Evolutionary conservation across 2,888 invertebrate genomes (phyloP).

Genomic region (Rhagophthalmus giganteus): DNA sequence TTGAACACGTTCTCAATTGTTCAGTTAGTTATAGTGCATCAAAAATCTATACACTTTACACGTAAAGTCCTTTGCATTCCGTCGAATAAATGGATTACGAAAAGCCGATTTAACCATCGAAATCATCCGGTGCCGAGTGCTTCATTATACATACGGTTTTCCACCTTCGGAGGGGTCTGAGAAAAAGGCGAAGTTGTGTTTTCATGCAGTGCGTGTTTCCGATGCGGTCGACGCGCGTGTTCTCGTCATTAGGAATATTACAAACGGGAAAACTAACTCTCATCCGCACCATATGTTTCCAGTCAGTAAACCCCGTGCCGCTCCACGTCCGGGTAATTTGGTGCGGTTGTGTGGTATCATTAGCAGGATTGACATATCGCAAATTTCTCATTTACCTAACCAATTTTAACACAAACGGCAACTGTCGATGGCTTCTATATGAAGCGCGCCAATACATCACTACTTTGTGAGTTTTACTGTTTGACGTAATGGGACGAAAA

Average conservation of each 20-base stretch:
- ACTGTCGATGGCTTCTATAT: slow-evolving; percentile 22
- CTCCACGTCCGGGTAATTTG: slow-evolving; percentile 50
- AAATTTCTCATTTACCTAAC: slow-evolving; percentile 48
- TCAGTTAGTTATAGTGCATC: too few relatives aligned
- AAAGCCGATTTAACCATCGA: slow-evolving; percentile 25
- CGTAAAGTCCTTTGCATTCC: too few relatives aligned
- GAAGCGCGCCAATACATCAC: slow-evolving; percentile 4
- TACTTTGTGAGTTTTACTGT: slow-evolving; percentile 19
- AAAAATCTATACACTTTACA: too few relatives aligned
- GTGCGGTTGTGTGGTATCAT: slow-evolving; percentile 57
- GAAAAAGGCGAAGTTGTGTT: slow-evolving; percentile 50
- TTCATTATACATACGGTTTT: slow-evolving; percentile 34
- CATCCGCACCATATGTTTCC: slow-evolving; percentile 55
- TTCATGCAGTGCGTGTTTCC: slow-evolving; percentile 53
- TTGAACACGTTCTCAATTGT: too few relatives aligned
- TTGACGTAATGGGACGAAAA: slow-evolving; percentile 1
- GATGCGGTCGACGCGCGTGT: slow-evolving; percentile 48
- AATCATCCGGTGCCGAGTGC: slow-evolving; percentile 25
- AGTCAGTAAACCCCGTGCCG: slow-evolving; percentile 44
- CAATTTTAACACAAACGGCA: slow-evolving; percentile 33
- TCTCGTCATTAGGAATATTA: slow-evolving; percentile 59
- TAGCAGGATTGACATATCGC: slow-evolving; percentile 58
- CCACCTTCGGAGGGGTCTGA: slow-evolving; percentile 22
- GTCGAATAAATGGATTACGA: slow-evolving; percentile 32
- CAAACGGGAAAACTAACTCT: slow-evolving; percentile 58